Evolutionary conservation across 2,113 vertebrate genomes (phyloP).

Genomic region (Strigops habroptila): DNA sequence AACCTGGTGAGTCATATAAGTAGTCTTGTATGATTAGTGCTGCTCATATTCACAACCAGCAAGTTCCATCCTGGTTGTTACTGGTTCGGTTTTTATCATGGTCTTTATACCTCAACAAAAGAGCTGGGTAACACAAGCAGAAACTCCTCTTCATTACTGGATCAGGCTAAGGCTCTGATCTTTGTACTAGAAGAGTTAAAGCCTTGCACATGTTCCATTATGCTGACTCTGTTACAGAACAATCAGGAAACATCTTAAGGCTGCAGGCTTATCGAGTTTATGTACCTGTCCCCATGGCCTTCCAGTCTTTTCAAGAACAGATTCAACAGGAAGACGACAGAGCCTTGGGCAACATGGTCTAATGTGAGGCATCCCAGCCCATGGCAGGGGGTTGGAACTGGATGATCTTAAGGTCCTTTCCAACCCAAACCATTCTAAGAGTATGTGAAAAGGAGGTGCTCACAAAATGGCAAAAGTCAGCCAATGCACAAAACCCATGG

Average conservation of each 20-base stretch:
- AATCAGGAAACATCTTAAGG: background rate
- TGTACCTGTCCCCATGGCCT: background rate
- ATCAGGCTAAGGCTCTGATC: background rate
- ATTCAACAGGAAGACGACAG: background rate
- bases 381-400: background rate
- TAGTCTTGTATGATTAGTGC: background rate
- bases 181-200: background rate
- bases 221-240: background rate
- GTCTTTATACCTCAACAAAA: background rate
- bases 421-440: background rate
- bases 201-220: background rate
- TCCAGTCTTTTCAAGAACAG: background rate
- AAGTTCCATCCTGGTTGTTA: background rate
- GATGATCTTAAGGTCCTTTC: background rate
- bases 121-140: background rate
- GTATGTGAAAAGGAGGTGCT: background rate
- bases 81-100: background rate
- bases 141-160: background rate
- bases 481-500: background rate
- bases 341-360: background rate
- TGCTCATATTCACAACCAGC: background rate
- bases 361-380: background rate
- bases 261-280: background rate
- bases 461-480: background rate
- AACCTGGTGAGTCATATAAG: background rate